Conservation (phyloP, 2,797 vertebrate genomes). For the Sebastes ruberrimus region DNA sequence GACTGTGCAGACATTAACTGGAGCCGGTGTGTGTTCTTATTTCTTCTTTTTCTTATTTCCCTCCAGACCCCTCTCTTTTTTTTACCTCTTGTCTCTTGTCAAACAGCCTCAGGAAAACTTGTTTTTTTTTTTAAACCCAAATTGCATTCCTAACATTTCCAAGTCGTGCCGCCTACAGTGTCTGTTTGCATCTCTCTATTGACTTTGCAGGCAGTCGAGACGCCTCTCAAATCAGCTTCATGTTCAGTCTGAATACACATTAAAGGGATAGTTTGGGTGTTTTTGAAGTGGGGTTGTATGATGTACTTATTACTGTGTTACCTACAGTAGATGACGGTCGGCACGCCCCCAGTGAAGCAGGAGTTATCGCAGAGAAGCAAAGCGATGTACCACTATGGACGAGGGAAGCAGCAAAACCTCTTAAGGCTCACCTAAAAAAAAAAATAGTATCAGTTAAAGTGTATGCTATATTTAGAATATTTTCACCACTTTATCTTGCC, state of each 20-base stretch:
- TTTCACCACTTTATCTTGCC: background rate
- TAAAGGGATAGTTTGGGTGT: no score
- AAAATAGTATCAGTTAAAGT: background rate
- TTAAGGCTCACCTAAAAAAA: no score
- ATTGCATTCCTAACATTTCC: background rate
- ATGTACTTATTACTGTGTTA: no score
- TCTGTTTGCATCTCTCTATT: background rate
- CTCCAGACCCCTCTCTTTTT: background rate
- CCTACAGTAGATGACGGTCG: no score
- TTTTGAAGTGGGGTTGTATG: no score
- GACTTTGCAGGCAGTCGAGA: background rate
- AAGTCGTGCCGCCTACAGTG: background rate
- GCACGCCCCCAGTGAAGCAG: no score
- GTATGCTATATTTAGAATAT: background rate
- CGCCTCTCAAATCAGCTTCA: background rate
- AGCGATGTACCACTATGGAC: no score
- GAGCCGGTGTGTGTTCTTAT: background rate
- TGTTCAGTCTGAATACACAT: background rate
- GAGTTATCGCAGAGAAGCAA: no score
- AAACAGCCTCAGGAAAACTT: conserved; percentile 6
- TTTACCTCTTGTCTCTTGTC: background rate
- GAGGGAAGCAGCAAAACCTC: no score
- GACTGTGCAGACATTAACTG: background rate
- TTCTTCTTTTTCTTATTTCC: conserved; percentile 3
- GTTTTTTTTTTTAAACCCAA: background rate